Percentiles rank a stretch among this genome's conserved stretches.
phyloP scores from a whole-genome alignment of 2,113 vertebrate genomes.

The Balaenoptera acutorostrata region DNA sequence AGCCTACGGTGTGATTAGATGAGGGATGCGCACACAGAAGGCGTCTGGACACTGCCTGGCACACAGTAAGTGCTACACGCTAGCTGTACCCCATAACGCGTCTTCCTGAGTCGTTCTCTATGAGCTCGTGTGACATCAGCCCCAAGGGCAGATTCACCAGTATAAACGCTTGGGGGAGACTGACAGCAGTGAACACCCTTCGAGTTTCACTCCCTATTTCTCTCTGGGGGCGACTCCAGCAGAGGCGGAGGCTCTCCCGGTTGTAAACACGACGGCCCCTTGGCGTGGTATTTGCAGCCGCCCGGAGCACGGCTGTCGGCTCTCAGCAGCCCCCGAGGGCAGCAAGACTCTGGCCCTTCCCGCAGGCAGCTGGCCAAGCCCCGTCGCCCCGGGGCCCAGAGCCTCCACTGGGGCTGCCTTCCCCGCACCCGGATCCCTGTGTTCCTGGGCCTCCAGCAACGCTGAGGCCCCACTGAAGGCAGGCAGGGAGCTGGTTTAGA shows the following conservation, averaged over 20 bases:
- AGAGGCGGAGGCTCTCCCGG: not conserved
- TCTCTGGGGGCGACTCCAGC: not conserved
- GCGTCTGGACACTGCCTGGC: not conserved
- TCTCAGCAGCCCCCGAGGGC: not conserved
- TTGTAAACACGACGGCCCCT: not conserved
- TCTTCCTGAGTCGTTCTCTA: not conserved
- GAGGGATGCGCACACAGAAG: accelerated
- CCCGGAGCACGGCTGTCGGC: not conserved
- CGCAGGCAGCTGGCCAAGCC: too few species aligned
- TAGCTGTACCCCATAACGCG: accelerated
- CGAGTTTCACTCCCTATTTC: not conserved
- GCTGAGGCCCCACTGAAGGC: not conserved
- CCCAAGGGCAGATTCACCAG: not conserved
- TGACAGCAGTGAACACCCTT: not conserved
- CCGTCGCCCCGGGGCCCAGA: not conserved
- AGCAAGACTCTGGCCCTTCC: not conserved
- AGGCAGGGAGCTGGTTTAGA: not conserved
- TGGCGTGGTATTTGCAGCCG: not conserved
- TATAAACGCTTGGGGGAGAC: not conserved
- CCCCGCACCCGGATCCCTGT: not conserved
- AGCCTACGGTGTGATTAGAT: not conserved
- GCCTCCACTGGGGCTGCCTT: not conserved
- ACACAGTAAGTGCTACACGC: accelerated
- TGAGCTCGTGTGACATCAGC: not conserved
- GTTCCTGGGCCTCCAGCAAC: not conserved